Percentiles rank a stretch among this genome's conserved stretches.
Evolutionary conservation across 2,797 vertebrate genomes (phyloP).

Genomic region (Manis pentadactyla): DNA sequence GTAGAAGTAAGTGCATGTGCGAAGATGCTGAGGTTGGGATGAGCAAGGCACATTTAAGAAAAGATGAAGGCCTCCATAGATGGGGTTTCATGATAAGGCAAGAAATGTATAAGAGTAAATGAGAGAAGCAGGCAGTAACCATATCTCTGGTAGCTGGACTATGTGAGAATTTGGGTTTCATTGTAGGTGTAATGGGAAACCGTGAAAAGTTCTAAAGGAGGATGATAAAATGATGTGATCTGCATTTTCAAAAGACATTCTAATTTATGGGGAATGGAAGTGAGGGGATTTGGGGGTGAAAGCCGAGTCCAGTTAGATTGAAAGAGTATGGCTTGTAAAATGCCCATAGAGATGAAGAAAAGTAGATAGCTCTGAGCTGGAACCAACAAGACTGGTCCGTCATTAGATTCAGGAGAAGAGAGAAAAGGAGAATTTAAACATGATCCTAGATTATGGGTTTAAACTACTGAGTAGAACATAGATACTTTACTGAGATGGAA

Average conservation of each 20-base stretch:
- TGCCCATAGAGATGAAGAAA: neutral
- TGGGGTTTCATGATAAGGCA: neutral
- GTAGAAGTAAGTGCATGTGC: neutral
- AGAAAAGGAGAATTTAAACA: neutral
- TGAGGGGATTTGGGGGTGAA: neutral
- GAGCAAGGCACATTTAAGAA: neutral
- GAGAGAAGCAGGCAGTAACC: neutral
- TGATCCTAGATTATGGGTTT: neutral
- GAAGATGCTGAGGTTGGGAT: neutral
- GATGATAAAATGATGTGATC: neutral
- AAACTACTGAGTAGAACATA: neutral
- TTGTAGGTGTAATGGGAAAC: neutral
- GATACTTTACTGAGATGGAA: neutral
- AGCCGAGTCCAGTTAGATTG: neutral
- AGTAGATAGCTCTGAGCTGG: neutral
- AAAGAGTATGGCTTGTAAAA: neutral
- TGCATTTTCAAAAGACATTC: neutral
- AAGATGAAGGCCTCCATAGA: neutral
- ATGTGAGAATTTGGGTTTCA: neutral
- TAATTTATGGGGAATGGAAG: neutral
- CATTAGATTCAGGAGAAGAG: neutral
- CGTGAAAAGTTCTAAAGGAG: neutral
- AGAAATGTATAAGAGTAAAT: neutral
- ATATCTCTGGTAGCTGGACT: neutral
- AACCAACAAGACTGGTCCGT: neutral